Percentiles rank a stretch among this genome's conserved stretches.
These are phyloP conservation scores for Epinephelus coioides DNA, from an alignment of 2,797 vertebrate species.

Conservation along the genomic window DNA sequence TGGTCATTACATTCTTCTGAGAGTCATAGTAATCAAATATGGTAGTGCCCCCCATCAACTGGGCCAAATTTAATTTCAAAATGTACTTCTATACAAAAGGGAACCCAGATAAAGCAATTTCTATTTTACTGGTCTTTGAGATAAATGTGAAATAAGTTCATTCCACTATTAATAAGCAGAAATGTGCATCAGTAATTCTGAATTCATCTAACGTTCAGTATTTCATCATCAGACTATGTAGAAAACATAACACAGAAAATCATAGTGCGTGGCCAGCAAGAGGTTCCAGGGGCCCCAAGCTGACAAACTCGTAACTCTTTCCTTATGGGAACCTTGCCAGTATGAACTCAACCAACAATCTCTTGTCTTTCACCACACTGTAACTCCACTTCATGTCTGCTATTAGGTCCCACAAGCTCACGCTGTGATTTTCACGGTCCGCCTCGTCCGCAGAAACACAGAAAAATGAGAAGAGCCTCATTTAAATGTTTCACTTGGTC, in stretches of 20 bases:
- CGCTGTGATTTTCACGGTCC: slow-evolving; percentile 43
- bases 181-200: slow-evolving; percentile 23
- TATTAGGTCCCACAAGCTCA: slow-evolving; percentile 58
- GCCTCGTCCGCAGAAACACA: slow-evolving; percentile 43
- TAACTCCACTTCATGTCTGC: slow-evolving; percentile 47
- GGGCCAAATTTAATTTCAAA: slow-evolving; percentile 62
- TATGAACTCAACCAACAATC: slow-evolving; percentile 39
- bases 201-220: slow-evolving; percentile 20
- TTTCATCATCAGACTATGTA: slow-evolving; percentile 23
- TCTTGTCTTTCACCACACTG: slow-evolving; percentile 37
- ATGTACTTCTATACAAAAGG: slow-evolving; percentile 48
- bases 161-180: slow-evolving; percentile 18
- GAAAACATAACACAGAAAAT: slow-evolving; percentile 27
- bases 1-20: slow-evolving; percentile 61
- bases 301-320: slow-evolving; percentile 36
- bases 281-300: background rate
- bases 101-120: slow-evolving; percentile 46
- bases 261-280: background rate
- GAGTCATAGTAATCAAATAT: slow-evolving; percentile 62
- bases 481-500: slow-evolving; percentile 81
- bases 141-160: slow-evolving; percentile 35
- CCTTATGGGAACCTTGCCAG: slow-evolving; percentile 23
- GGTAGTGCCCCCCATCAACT: slow-evolving; percentile 37
- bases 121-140: slow-evolving; percentile 37
- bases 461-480: slow-evolving; percentile 59